Evolutionary conservation across 2,888 invertebrate genomes (phyloP), one percentile per base, ranked within the genome.

Genomic region (Chrysomela aeneicollis): DNA sequence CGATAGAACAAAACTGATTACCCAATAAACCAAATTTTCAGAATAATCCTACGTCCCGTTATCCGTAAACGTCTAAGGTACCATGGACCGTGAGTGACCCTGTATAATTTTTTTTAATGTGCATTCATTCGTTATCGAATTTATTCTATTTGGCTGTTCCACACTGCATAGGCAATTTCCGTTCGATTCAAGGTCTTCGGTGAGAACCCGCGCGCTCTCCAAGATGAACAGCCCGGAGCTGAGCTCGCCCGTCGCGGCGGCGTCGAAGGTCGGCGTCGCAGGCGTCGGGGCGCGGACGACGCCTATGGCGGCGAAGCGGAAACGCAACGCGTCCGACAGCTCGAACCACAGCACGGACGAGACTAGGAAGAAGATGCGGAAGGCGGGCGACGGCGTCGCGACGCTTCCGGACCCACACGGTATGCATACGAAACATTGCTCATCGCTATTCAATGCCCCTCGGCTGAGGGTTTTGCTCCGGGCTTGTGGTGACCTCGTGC

Each of bases 301-400:
- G 8, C n/a, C 42, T 2, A 10, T 22, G 15, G 59, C 74, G 69
- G 79, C 83, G 18, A 93, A 93, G 79, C 86, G 94, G 64, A 92
- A 92, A 80, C 86, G 93, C 52, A 89, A 91, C 77, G 93, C 92
- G 77, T 92, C 92, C 0, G 93, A 93, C 75, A 90, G 91, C 81
- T 90, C 90, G 0, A 87, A 87, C 71, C 84, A 87, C 54, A 89
- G 89, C 76, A 76, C 83, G 8, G 81, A 79, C 17, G 79, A 81
- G 51, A 63, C 72, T 57, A 74, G 79, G 26, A 82, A 81, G 69
- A 82, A 81, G 63, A 71, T 77, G n/a, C 69, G 88, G 72, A 88
- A 88, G 80, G 86, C 86, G 17, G 75, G 87, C 87, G 57, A 88
- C 88, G 76, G 30, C 49, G 32, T 51, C 8, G 18, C 46, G 1